These are phyloP conservation scores for Psix sp. DNA, from an alignment of 1,140 invertebrate species.

Conservation along the genomic window DNA sequence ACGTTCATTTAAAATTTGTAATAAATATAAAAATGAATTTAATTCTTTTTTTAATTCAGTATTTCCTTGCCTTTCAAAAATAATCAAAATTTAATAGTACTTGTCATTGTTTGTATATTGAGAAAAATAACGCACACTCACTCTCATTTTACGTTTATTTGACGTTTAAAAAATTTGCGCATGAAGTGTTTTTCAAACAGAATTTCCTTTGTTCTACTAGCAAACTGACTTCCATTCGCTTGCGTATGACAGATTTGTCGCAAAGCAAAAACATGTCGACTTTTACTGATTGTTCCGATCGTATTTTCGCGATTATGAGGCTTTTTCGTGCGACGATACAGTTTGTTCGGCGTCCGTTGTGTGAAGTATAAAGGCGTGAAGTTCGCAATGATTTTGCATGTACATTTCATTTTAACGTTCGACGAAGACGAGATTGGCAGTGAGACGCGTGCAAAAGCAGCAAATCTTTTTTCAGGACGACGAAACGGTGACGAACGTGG, in stretches of 20 bases:
- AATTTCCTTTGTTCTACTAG: not conserved
- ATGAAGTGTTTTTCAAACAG: too few relatives aligned
- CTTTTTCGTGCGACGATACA: slow-evolving; percentile 17
- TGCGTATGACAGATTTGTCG: slow-evolving; percentile 11
- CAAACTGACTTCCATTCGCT: slow-evolving; percentile 9
- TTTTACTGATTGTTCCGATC: slow-evolving; percentile 22
- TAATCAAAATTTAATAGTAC: too few relatives aligned
- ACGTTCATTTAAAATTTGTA: too few relatives aligned
- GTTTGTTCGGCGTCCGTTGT: slow-evolving; percentile 26
- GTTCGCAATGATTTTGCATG: slow-evolving; percentile 38
- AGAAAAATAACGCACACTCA: too few relatives aligned
- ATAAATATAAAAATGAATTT: too few relatives aligned
- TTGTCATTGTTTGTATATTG: too few relatives aligned
- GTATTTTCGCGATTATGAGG: slow-evolving; percentile 14
- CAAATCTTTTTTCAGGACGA: slow-evolving; percentile 50
- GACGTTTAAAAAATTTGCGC: too few relatives aligned
- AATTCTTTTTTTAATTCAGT: too few relatives aligned
- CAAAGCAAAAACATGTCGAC: slow-evolving; percentile 2
- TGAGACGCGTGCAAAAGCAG: slow-evolving; percentile 28
- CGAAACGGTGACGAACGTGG: slow-evolving; percentile 43
- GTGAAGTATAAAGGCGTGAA: slow-evolving; percentile 38
- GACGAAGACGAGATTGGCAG: slow-evolving; percentile 37
- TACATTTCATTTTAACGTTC: slow-evolving; percentile 46
- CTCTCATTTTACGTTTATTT: too few relatives aligned
- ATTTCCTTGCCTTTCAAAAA: too few relatives aligned